Conservation (phyloP, 2,888 invertebrate genomes). For the Habroteleia sp. region DNA sequence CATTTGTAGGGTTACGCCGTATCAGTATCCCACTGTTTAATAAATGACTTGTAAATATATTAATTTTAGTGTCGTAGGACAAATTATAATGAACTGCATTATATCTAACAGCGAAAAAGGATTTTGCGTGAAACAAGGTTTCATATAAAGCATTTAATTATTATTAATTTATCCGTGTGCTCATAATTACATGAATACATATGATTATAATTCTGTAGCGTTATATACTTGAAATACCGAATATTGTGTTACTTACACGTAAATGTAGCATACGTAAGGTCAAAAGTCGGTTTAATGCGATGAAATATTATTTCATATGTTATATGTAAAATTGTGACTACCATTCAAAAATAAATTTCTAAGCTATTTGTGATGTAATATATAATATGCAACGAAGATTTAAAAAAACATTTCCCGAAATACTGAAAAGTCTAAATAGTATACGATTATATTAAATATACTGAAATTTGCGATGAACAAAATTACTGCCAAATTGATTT, state of each 20-base stretch:
- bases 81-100: constrained; percentile 60
- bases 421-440: no score
- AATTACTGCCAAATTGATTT: no score
- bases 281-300: constrained; percentile 6
- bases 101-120: constrained; percentile 47
- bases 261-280: constrained; percentile 28
- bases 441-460: no score
- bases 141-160: constrained; percentile 62
- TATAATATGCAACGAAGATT: no score
- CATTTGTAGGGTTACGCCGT: constrained; percentile 65
- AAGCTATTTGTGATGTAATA: no score
- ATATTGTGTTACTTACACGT: constrained; percentile 29
- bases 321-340: no score
- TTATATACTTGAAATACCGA: constrained; percentile 41
- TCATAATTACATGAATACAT: constrained; percentile 58
- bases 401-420: no score
- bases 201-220: constrained; percentile 51
- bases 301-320: constrained; percentile 1
- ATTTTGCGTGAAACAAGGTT: constrained; percentile 42
- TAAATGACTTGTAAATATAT: constrained; percentile 76
- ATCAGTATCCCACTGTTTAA: constrained; percentile 68
- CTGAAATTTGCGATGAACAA: no score
- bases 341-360: no score
- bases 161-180: constrained; percentile 67
- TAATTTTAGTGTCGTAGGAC: constrained; percentile 70